Conservation (phyloP, 2,797 vertebrate genomes). For the Protosalanx chinensis region DNA sequence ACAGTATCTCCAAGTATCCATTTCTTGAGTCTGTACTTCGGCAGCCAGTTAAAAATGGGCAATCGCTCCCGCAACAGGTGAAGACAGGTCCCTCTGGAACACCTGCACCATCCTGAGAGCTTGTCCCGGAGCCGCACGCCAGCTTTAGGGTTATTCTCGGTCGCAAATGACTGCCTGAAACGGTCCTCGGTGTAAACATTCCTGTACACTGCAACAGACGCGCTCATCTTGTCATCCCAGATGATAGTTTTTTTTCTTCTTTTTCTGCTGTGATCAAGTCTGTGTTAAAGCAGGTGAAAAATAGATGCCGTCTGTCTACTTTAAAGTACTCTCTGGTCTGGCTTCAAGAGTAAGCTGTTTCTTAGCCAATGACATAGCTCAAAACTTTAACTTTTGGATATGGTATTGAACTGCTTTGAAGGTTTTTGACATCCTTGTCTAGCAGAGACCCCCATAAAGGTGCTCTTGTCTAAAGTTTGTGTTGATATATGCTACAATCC, state of each 20-base stretch:
- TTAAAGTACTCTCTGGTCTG: conserved; percentile 57
- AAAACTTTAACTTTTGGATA: conserved; percentile 49
- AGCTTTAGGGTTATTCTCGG: conserved; percentile 53
- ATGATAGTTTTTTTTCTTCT: conserved; percentile 13
- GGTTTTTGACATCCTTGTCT: conserved; percentile 52
- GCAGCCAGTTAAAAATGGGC: conserved; percentile 83
- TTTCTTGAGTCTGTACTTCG: conserved; percentile 79
- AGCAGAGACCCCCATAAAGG: conserved; percentile 61
- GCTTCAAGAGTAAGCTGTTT: conserved; percentile 56
- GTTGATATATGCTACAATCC: conserved; percentile 35
- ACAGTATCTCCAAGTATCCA: conserved; percentile 86
- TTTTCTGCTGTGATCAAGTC: too few species aligned
- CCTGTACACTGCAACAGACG: conserved; percentile 79
- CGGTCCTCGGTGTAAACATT: conserved; percentile 81
- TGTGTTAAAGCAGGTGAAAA: not conserved
- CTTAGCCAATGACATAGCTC: conserved; percentile 67
- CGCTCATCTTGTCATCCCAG: conserved; percentile 69
- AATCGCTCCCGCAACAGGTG: conserved; percentile 75
- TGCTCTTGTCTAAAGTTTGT: conserved; percentile 51
- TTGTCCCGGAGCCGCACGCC: conserved; percentile 59
- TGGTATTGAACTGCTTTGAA: conserved; percentile 53
- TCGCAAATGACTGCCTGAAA: conserved; percentile 77
- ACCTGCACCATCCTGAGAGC: conserved; percentile 66
- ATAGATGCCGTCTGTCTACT: conserved; percentile 36
- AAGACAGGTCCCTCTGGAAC: conserved; percentile 68